Conservation (phyloP, 2,113 vertebrate species). For the Pleuronectes platessa region DNA sequence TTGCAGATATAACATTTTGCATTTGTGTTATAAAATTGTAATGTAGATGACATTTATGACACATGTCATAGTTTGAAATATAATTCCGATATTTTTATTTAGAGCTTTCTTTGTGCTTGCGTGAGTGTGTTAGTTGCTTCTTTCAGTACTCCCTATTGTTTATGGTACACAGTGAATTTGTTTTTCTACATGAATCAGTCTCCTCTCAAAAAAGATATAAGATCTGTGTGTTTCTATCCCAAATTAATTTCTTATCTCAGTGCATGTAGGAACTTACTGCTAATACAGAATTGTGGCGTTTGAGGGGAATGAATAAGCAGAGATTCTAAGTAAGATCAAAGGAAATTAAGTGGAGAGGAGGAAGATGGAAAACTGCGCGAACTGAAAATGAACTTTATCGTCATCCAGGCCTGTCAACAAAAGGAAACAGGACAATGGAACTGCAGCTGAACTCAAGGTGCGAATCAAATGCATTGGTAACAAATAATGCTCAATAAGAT, state of each 20-base stretch:
- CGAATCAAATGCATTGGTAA: too few species aligned
- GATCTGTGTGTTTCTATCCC: constrained; percentile 59
- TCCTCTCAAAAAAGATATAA: constrained; percentile 54
- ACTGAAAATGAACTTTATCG: too few species aligned
- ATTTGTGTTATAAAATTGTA: neutral
- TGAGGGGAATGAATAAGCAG: constrained; percentile 12
- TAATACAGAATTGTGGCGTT: constrained; percentile 21
- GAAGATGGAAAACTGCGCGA: neutral
- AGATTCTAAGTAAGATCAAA: neutral
- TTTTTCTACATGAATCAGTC: constrained; percentile 71
- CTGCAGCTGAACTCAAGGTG: too few species aligned
- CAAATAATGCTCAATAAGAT: neutral
- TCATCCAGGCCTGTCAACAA: too few species aligned
- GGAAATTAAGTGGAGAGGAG: constrained; percentile 1
- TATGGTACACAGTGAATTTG: constrained; percentile 68
- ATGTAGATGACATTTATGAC: constrained; percentile 12
- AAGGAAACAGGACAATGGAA: too few species aligned
- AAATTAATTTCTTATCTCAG: constrained; percentile 51
- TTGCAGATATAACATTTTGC: neutral
- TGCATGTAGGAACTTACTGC: constrained; percentile 25
- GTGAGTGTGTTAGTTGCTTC: constrained; percentile 26
- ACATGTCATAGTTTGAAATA: constrained; percentile 11
- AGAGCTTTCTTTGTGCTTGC: neutral
- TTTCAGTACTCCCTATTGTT: constrained; percentile 56
- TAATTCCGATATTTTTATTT: neutral